A percentile compares a stretch with the other conserved stretches of the same genome.
phyloP scores from a whole-genome alignment of 2,113 vertebrate genomes.

The Carassius gibelio region DNA sequence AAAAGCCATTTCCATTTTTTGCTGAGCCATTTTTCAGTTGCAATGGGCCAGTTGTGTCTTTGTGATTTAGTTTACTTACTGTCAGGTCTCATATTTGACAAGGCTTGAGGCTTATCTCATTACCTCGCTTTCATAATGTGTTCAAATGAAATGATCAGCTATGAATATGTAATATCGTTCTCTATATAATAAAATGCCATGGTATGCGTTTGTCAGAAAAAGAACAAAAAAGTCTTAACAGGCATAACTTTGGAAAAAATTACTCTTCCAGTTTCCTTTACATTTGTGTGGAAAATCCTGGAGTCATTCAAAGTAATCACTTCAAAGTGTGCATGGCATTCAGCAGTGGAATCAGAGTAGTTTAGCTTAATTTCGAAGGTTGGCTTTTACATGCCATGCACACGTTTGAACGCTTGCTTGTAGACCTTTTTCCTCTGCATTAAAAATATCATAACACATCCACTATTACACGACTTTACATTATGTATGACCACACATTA shows the following conservation, averaged over 20 bases:
- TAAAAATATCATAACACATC: background rate
- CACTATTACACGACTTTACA: background rate
- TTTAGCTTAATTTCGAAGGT: background rate
- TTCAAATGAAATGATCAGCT: background rate
- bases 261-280: background rate
- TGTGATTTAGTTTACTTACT: slow-evolving; percentile 7
- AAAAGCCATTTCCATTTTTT: slow-evolving; percentile 27
- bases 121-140: background rate
- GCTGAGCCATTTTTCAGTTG: slow-evolving; percentile 4
- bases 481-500: slow-evolving; percentile 5
- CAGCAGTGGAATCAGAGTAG: slow-evolving; percentile 30
- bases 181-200: background rate
- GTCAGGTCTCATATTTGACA: background rate
- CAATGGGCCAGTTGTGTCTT: background rate
- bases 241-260: slow-evolving; percentile 3
- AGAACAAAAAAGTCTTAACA: background rate
- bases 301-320: slow-evolving; percentile 14
- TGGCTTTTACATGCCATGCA: background rate
- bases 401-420: background rate
- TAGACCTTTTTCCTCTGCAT: background rate
- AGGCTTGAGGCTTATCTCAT: background rate
- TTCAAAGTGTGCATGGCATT: slow-evolving; percentile 23
- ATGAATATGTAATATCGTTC: background rate
- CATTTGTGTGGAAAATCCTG: slow-evolving; percentile 1
- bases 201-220: background rate